Evolutionary conservation across 1,140 invertebrate species (phyloP).

Genomic region (Hyles vespertilio): DNA sequence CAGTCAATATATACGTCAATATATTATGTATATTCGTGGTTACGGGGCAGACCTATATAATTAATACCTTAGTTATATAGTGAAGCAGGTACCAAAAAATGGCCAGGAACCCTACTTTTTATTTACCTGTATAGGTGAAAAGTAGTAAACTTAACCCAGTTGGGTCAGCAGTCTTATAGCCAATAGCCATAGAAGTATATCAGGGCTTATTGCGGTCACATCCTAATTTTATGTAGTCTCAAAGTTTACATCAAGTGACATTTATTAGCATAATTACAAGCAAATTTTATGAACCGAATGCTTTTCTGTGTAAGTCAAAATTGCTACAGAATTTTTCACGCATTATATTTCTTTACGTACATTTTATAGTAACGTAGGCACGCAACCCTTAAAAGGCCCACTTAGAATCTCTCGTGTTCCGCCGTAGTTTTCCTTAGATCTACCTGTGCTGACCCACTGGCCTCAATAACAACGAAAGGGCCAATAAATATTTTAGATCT

Average conservation of each 20-base stretch:
- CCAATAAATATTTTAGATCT: constrained; percentile 2
- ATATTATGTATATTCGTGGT: too few species aligned
- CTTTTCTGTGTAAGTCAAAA: neutral
- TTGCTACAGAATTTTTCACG: neutral
- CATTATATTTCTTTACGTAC: constrained; percentile 6
- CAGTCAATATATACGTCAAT: too few species aligned
- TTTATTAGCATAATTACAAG: neutral
- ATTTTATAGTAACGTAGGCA: neutral
- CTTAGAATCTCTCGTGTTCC: constrained; percentile 21
- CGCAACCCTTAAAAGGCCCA: constrained; percentile 5
- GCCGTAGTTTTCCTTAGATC: constrained; percentile 30
- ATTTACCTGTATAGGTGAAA: too few species aligned
- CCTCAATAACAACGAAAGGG: constrained; percentile 33
- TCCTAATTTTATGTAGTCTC: neutral
- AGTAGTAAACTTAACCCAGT: too few species aligned
- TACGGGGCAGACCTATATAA: too few species aligned
- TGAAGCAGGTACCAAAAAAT: too few species aligned
- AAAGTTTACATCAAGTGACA: neutral
- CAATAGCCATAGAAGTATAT: too few species aligned
- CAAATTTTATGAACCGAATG: neutral
- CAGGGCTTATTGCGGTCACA: neutral
- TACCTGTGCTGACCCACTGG: constrained; percentile 43
- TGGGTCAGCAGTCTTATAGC: too few species aligned
- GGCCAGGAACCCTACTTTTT: too few species aligned
- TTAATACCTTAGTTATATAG: too few species aligned